Base-by-base conservation (phyloP, 2,113 vertebrate species). In the Cheirogaleus medius region DNA sequence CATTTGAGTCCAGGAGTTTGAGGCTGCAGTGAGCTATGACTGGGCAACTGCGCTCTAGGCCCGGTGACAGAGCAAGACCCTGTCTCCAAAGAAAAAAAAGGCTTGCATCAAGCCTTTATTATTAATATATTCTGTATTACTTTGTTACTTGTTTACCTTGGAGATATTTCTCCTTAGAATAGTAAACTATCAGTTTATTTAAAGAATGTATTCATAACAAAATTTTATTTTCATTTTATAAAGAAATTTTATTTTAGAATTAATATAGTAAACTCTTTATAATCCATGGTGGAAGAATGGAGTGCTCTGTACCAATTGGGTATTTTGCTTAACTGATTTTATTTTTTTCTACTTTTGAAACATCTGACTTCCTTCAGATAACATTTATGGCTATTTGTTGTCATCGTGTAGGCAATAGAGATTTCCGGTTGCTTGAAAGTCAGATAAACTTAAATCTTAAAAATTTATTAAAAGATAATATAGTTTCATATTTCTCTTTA, bases 401-500 rank as follows among this genome's bases (percentile, higher is more conserved):
- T 85, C 37, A 81, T 63, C 91, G 47, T 82, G 58, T 0, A 39
- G 32, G 27, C 39, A 78, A 13, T 96, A 85, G 37, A 90, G 39
- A 74, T 68, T 81, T 42, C 39, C 83, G 13, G 21, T 86, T 86
- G 39, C 80, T 96, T 20, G 8, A 63, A 86, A 93, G 52, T 81
- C 37, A 54, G 60, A 21, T 34, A 82, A 77, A 89, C 27, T 29
- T 94, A 76, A 84, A 74, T 21, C 17, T 29, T 95, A 91, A 87
- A 91, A 60, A 89, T 95, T 90, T 96, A 58, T 85, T 87, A 77
- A 86, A 89, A 92, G 29, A 90, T 94, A 94, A 74, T 81, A 32
- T 54, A 68, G n/a, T 95, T 92, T 97, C 13, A 39, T 47, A 34
- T 54, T 92, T 94, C 42, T 88, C 42, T 83, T 68, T 90, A 58